phyloP scores from a whole-genome alignment of 2,113 vertebrate species.

The Shinisaurus crocodilurus region DNA sequence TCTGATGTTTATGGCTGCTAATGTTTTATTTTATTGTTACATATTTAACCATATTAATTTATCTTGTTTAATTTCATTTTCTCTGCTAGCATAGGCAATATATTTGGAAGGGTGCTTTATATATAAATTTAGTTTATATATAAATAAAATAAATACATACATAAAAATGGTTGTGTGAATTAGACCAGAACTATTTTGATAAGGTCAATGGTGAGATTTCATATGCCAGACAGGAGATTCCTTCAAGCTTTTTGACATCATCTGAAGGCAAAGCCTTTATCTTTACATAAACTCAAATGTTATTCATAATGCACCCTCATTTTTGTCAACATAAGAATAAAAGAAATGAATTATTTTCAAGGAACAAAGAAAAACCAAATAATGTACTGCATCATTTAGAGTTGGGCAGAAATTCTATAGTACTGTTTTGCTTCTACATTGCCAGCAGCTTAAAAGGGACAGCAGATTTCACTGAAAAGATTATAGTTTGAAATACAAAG shows the following conservation, averaged over 20 bases:
- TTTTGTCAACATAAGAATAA: slow-evolving; percentile 22
- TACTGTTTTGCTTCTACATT: background rate
- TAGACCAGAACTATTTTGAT: background rate
- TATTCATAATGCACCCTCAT: background rate
- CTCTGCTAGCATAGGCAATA: background rate
- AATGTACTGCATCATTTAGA: background rate
- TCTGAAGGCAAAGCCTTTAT: slow-evolving; percentile 7
- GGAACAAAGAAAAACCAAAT: background rate
- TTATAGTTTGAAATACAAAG: slow-evolving; percentile 10
- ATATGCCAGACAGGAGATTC: slow-evolving; percentile 25
- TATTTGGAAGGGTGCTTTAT: background rate
- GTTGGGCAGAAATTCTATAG: background rate
- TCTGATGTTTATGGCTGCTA: background rate
- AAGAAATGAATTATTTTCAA: slow-evolving; percentile 28
- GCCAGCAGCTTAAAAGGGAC: background rate
- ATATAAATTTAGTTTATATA: no score
- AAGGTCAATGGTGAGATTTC: background rate
- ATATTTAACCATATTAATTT: background rate
- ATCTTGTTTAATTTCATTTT: background rate
- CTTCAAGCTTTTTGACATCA: background rate
- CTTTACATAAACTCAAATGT: slow-evolving; percentile 27
- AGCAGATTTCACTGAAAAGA: background rate
- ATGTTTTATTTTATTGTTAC: background rate
- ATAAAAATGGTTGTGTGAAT: background rate
- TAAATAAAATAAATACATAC: background rate